Evolutionary conservation across 2,797 vertebrate genomes (phyloP).

Genomic region (Enteromius unitaeniatus): DNA sequence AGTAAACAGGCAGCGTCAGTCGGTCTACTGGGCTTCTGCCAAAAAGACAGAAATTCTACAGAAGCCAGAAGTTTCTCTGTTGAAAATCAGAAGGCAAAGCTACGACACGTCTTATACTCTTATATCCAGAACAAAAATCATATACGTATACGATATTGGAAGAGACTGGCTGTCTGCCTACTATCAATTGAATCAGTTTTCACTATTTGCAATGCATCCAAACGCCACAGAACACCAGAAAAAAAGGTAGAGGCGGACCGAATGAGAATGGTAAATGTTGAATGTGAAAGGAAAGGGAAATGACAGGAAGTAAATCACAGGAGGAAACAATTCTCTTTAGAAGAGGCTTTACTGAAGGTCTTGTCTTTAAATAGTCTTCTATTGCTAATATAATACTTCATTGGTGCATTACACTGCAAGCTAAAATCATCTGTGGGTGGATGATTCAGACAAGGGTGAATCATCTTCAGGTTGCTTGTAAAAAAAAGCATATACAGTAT

Average conservation of each 20-base stretch:
- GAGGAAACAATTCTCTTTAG: constrained; percentile 16
- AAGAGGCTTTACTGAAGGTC: not conserved
- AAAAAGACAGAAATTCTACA: constrained; percentile 26
- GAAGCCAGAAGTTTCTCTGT: constrained; percentile 34
- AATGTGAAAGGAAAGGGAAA: not conserved
- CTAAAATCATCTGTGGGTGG: constrained; percentile 38
- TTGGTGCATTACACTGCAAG: constrained; percentile 6
- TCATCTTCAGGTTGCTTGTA: constrained; percentile 19
- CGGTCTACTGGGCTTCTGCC: constrained; percentile 49
- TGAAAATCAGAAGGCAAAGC: constrained; percentile 44
- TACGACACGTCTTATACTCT: not conserved
- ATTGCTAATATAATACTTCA: constrained; percentile 1
- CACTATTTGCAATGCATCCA: constrained; percentile 6
- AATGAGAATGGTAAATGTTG: not conserved
- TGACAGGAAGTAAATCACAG: not conserved
- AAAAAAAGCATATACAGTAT: too few species aligned
- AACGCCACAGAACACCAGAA: not conserved
- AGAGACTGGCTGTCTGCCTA: constrained; percentile 32
- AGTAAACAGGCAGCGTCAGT: constrained; percentile 56
- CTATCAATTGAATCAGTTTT: not conserved
- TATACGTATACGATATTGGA: constrained; percentile 23
- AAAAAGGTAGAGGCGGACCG: not conserved
- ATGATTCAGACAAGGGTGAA: constrained; percentile 26
- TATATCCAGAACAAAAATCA: constrained; percentile 32
- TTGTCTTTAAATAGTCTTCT: constrained; percentile 24